These are phyloP conservation scores for Protobothrops mucrosquamatus DNA, from an alignment of 2,113 vertebrate genomes.

Conservation along the genomic window DNA sequence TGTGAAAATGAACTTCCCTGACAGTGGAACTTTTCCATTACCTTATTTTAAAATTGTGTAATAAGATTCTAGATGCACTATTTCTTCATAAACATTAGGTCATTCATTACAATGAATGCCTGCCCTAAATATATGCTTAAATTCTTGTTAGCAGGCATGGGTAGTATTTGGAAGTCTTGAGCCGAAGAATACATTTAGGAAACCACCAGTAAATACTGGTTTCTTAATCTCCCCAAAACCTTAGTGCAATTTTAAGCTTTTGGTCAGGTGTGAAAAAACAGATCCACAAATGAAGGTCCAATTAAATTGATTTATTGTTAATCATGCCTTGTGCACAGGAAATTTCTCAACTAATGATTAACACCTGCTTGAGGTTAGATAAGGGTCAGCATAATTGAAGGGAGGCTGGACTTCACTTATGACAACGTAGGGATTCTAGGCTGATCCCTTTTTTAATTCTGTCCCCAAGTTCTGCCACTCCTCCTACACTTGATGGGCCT, in stretches of 20 bases:
- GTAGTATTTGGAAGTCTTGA: not conserved
- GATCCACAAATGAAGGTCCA: not conserved
- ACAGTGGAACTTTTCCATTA: not conserved
- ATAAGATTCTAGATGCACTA: not conserved
- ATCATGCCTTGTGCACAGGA: not conserved
- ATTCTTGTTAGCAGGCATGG: not conserved
- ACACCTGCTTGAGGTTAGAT: not conserved
- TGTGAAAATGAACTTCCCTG: not conserved
- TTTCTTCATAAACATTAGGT: not conserved
- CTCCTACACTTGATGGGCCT: not conserved
- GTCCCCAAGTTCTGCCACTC: not conserved
- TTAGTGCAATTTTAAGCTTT: not conserved
- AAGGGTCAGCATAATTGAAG: not conserved
- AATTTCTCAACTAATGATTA: not conserved
- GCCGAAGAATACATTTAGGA: not conserved
- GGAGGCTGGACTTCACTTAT: not conserved
- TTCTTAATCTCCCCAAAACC: not conserved
- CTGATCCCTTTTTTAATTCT: not conserved
- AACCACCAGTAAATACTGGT: not conserved
- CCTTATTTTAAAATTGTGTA: not conserved
- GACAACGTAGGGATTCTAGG: not conserved
- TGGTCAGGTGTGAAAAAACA: not conserved
- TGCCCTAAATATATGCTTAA: not conserved
- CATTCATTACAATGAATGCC: not conserved
- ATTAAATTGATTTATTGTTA: not conserved